A percentile compares a stretch with the other conserved stretches of the same genome.
Conservation (phyloP, 1,140 invertebrate genomes). For the Drosophila melanica region DNA sequence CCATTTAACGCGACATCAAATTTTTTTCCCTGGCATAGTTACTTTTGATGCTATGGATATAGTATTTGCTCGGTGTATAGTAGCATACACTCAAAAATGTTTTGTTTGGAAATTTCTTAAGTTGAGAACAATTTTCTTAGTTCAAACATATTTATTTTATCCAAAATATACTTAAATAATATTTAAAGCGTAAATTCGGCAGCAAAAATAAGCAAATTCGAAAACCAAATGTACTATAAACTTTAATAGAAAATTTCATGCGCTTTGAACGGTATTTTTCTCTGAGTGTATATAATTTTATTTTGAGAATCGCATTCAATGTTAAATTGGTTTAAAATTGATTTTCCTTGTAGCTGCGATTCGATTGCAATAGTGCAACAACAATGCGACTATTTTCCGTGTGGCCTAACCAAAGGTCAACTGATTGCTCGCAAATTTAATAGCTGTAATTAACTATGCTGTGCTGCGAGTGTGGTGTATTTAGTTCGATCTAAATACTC, state of each 20-base stretch:
- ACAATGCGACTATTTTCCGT: slow-evolving; percentile 30
- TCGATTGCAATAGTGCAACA: slow-evolving; percentile 41
- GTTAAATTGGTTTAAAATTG: slow-evolving; percentile 34
- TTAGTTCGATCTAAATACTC: slow-evolving; percentile 29
- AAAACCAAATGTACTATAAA: no score
- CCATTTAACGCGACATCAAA: background rate
- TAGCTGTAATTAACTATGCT: slow-evolving; percentile 58
- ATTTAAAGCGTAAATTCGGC: no score
- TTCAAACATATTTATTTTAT: no score
- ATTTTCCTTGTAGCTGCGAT: slow-evolving; percentile 51
- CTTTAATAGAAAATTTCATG: no score
- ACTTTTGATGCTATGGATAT: background rate
- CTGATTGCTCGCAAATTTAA: slow-evolving; percentile 47
- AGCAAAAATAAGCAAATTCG: no score
- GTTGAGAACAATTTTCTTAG: no score
- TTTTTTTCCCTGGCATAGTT: slow-evolving; percentile 16
- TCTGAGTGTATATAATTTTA: background rate
- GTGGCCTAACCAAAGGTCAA: slow-evolving; percentile 57
- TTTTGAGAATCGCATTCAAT: slow-evolving; percentile 32
- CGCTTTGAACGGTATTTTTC: no score
- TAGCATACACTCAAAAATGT: no score
- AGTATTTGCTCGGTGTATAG: background rate
- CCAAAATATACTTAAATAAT: no score
- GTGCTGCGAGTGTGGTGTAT: background rate
- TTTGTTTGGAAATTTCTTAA: no score